Evolutionary conservation across 2,113 vertebrate species (phyloP).

Genomic region (Xenopus borealis): DNA sequence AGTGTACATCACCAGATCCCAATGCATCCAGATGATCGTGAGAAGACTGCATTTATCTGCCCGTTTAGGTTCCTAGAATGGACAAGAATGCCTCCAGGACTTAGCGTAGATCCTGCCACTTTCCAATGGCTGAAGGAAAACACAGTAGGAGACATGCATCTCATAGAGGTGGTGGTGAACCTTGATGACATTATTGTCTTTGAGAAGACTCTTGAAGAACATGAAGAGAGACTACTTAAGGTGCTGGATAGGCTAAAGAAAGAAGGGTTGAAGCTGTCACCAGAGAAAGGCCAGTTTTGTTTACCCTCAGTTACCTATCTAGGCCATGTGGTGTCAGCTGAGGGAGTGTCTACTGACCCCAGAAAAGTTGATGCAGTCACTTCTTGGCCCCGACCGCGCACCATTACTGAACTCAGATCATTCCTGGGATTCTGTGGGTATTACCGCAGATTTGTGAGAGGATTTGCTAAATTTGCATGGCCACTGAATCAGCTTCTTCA

Average conservation of each 20-base stretch:
- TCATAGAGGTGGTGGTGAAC: background rate
- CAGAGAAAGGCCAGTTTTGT: background rate
- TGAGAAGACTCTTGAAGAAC: background rate
- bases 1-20: conserved; percentile 16
- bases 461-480: too few relatives aligned
- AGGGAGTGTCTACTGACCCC: too few relatives aligned
- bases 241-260: background rate
- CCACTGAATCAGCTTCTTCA: too few relatives aligned
- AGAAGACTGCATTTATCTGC: conserved; percentile 33
- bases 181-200: background rate
- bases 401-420: too few relatives aligned
- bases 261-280: background rate
- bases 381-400: too few relatives aligned
- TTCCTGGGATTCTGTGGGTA: too few relatives aligned
- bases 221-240: background rate
- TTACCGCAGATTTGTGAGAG: too few relatives aligned
- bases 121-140: background rate
- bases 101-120: background rate
- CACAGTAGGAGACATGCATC: too few relatives aligned
- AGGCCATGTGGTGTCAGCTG: too few relatives aligned
- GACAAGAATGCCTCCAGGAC: background rate
- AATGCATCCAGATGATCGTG: background rate
- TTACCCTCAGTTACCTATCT: too few relatives aligned
- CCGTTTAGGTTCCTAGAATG: background rate
- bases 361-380: too few relatives aligned